Evolutionary conservation across 2,888 invertebrate genomes (phyloP).

Genomic region (Dryadula phaetusa): DNA sequence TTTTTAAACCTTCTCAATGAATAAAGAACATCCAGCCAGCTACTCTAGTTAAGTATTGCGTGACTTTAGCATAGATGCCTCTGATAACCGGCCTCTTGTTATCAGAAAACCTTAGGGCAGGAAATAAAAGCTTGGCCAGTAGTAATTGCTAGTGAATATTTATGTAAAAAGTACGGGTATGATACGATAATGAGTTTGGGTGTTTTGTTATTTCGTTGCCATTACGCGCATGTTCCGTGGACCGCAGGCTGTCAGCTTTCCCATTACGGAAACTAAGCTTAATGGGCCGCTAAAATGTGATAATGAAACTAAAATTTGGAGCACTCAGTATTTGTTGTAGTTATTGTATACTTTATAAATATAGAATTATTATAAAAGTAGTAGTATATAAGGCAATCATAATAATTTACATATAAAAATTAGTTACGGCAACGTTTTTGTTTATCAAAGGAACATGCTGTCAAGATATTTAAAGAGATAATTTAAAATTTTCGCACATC

Average conservation of each 20-base stretch:
- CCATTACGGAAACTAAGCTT: constrained; percentile 28
- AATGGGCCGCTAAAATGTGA: constrained; percentile 21
- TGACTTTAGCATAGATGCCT: constrained; percentile 65
- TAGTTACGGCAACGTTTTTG: too few relatives aligned
- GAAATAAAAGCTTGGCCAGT: constrained; percentile 65
- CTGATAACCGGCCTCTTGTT: constrained; percentile 58
- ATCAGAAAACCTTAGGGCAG: constrained; percentile 65
- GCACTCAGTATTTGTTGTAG: neutral
- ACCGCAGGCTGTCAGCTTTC: constrained; percentile 27
- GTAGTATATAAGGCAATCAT: too few relatives aligned
- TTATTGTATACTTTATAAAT: neutral
- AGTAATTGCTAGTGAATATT: constrained; percentile 54
- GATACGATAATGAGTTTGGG: constrained; percentile 32
- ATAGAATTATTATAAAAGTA: neutral
- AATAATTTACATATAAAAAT: too few relatives aligned
- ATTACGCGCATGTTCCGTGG: constrained; percentile 16
- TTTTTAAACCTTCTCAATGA: constrained; percentile 72
- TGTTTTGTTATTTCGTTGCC: constrained; percentile 28
- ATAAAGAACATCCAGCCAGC: constrained; percentile 61
- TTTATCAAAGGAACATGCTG: too few relatives aligned
- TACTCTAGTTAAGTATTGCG: constrained; percentile 61
- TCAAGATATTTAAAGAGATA: too few relatives aligned
- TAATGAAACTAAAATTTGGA: constrained; percentile 23
- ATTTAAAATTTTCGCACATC: too few relatives aligned
- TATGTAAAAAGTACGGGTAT: constrained; percentile 32